A percentile compares a stretch with the other conserved stretches of the same genome.
phyloP scores from a whole-genome alignment of 2,888 invertebrate genomes.

The Seira musarum region DNA sequence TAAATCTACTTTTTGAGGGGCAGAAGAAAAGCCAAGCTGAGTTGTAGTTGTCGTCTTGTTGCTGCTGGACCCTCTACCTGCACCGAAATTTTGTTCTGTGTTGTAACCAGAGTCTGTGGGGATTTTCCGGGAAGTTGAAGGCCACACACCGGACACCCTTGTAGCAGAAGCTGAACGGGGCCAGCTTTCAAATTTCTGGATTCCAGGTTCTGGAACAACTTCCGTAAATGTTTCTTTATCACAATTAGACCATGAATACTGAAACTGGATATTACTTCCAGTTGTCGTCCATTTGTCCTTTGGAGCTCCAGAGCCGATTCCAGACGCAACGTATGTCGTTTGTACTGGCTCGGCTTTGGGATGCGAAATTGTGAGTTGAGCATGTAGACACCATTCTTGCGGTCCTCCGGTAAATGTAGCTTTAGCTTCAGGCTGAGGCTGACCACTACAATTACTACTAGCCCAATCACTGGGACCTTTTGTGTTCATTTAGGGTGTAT shows the following conservation, averaged over 20 bases:
- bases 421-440: background rate
- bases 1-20: no score
- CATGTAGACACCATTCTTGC: slow-evolving; percentile 81
- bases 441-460: background rate
- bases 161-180: slow-evolving; percentile 21
- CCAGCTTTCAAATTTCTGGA: slow-evolving; percentile 69
- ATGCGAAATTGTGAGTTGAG: slow-evolving; percentile 79
- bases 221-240: slow-evolving; percentile 55
- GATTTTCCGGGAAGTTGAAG: slow-evolving; percentile 4
- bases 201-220: slow-evolving; percentile 64
- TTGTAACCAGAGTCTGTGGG: slow-evolving; percentile 76
- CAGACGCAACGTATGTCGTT: slow-evolving; percentile 36
- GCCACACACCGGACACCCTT: slow-evolving; percentile 17
- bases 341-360: slow-evolving; percentile 46
- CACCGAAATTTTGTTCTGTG: slow-evolving; percentile 73
- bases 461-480: slow-evolving; percentile 34
- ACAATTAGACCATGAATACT: slow-evolving; percentile 74
- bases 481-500: slow-evolving; percentile 48
- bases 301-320: slow-evolving; percentile 28
- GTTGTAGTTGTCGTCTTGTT: background rate
- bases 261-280: slow-evolving; percentile 76
- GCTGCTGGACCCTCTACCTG: background rate
- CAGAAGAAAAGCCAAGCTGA: background rate
- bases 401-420: slow-evolving; percentile 70
- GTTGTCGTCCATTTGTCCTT: slow-evolving; percentile 64